Conservation (phyloP, 1,140 invertebrate species). For the Globodera ellingtonae region DNA sequence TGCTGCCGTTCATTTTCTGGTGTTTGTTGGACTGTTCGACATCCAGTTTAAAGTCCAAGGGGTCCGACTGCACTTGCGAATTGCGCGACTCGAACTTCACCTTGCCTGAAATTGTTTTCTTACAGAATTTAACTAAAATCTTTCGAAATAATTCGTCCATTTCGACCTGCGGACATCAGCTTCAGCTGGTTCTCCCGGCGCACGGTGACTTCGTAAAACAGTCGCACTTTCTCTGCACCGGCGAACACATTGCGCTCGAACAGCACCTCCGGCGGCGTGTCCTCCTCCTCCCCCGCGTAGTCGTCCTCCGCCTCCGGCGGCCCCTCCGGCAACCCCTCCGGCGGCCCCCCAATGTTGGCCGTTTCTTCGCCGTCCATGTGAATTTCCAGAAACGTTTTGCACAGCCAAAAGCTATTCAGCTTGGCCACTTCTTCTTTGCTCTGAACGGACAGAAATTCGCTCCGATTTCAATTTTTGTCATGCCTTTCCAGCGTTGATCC, state of each 20-base stretch:
- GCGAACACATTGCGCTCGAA: slow-evolving; percentile 46
- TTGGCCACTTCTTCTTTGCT: slow-evolving; percentile 19
- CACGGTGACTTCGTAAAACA: slow-evolving; percentile 24
- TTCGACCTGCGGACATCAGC: background rate
- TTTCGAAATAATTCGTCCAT: background rate
- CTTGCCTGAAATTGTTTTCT: slow-evolving; percentile 22
- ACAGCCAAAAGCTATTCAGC: slow-evolving; percentile 25
- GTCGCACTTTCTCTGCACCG: slow-evolving; percentile 32
- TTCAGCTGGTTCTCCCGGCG: slow-evolving; percentile 25
- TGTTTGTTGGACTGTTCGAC: background rate
- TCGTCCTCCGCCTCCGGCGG: slow-evolving; percentile 19
- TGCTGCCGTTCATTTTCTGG: background rate
- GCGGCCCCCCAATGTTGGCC: background rate
- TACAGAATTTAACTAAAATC: slow-evolving; percentile 3
- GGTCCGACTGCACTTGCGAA: slow-evolving; percentile 14
- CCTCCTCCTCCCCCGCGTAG: slow-evolving; percentile 28
- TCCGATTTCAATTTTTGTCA: background rate
- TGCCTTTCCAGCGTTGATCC: slow-evolving; percentile 23
- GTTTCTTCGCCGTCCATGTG: slow-evolving; percentile 29
- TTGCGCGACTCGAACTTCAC: slow-evolving; percentile 17
- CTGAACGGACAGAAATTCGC: background rate
- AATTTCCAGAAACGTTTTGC: slow-evolving; percentile 35
- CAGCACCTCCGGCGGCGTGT: slow-evolving; percentile 43
- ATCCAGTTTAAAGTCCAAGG: slow-evolving; percentile 20
- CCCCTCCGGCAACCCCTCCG: background rate